Base-by-base conservation (phyloP, 2,797 vertebrate genomes). In the Tympanoctomys barrerae region DNA sequence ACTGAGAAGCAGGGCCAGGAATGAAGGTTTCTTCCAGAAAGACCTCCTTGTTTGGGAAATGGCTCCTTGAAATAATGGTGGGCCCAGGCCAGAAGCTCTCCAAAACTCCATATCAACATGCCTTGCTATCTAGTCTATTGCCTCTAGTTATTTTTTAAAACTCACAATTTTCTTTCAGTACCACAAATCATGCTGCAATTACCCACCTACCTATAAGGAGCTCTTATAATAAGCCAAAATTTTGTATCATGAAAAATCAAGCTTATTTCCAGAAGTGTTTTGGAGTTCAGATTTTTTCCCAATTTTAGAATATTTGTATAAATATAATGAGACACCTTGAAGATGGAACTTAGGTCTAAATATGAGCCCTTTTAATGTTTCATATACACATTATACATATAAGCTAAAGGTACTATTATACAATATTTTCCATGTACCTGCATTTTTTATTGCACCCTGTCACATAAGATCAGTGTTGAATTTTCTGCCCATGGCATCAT, bases 151-250 rank as follows among this genome's bases (percentile, higher is more conserved):
- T 54, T 82, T 77, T 66, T 73, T 73, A 64, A 2, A 93, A 93
- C 18, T 16, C 83, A 33, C 4, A 49, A 14, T 64, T 94, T 89
- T 89, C 49, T 33, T 85, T 57, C 36, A 79, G 46, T 90, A 59
- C 54, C 75, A 59, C 61, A 93, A 81, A 64, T 84, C 66, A 54
- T 77, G 81, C 78, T 10, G 54, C 68, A 71, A 85, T 59, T 88
- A 70, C 59, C 36, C 9, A n/a, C 33, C 31, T 66, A 82, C 42
- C 28, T 87, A n/a, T 59, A n/a, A 54, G 33, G 79, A 75, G 24
- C 82, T 88, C 78, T 79, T 66, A 62, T 28, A 92, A 83, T 13
- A 2, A 94, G 14, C 7, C 82, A 87, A 31, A 96, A 19, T 86
- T 93, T 84, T 80, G 14, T 39, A 24, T 94, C 75, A 82, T 42